Evolutionary conservation across 2,888 invertebrate species (phyloP), one percentile per base, ranked within the genome.

Genomic region (Temnothorax unifasciatus): DNA sequence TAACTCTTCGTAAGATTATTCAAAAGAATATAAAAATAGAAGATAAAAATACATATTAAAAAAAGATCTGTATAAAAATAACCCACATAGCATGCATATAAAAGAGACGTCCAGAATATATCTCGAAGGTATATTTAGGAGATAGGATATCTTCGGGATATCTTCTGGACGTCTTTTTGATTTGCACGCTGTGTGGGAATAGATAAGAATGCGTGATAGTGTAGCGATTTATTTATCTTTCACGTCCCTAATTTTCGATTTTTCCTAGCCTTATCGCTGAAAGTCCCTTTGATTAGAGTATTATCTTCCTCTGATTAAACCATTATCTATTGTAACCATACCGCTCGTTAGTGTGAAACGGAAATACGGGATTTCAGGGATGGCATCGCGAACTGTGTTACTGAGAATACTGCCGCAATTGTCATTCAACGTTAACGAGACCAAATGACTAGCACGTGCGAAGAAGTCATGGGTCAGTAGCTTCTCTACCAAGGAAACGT

Each of bases 391-490:
- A 71, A 18, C 15, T 44, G 21, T 52, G 29, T 15, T 47, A 73
- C 47, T 15, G 44, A 57, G 13, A 41, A 11, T 34, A 21, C 15
- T 21, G 34, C 18, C 44, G 21, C 18, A 71, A 79, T 79, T 79
- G 73, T 81, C 79, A 59, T 81, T 81, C 79, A 38, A 59, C 52
- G 59, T 73, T 73, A 81, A 81, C 79, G 25, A 81, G 79, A 73
- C 21, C 21, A 81, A 81, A 81, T 81, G 34, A 73, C 73, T 59
- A 81, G 21, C 73, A 81, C 38, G 59, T 71, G 71, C 47, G 18
- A 79, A 47, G 57, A 59, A 71, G 57, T 71, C 79, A 73, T n/a
- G 52, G 59, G 74, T 61, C 59, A 81, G 34, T 59, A 38, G 47
- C 29, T 73, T 34, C 47, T 52, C 21, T n/a, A 73, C 25, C 18